Evolutionary conservation across 2,888 invertebrate genomes (phyloP).

Genomic region (Leptopilina myrica): DNA sequence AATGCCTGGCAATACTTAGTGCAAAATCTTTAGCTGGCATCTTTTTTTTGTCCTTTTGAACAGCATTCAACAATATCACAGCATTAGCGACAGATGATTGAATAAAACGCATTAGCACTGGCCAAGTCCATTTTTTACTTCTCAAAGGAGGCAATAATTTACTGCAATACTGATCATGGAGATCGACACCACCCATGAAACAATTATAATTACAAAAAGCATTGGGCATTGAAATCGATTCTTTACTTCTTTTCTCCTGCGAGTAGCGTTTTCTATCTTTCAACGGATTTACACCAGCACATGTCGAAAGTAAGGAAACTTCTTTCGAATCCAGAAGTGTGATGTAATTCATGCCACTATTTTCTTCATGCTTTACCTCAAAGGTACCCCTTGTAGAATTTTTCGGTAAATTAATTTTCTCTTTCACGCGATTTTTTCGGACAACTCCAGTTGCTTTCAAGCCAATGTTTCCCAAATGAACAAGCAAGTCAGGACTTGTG

Average conservation of each 20-base stretch:
- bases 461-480: slow-evolving; percentile 11
- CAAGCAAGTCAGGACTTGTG: slow-evolving; percentile 9
- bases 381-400: slow-evolving; percentile 13
- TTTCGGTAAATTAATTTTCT: slow-evolving; percentile 23
- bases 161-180: slow-evolving; percentile 7
- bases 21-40: too few relatives aligned
- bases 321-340: background rate
- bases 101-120: background rate
- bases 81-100: slow-evolving; percentile 11
- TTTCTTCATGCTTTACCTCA: slow-evolving; percentile 21
- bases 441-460: slow-evolving; percentile 27
- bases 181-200: slow-evolving; percentile 21
- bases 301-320: slow-evolving; percentile 6
- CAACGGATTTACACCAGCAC: slow-evolving; percentile 14
- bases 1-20: too few relatives aligned
- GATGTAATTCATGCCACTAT: slow-evolving; percentile 31
- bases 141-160: background rate
- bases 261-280: background rate
- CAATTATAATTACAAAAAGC: slow-evolving; percentile 1
- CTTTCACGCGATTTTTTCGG: slow-evolving; percentile 10
- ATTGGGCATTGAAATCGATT: background rate
- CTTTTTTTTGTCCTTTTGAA: too few relatives aligned
- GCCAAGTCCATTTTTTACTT: background rate
- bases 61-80: too few relatives aligned
- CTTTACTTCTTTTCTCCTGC: background rate